phyloP scores from a whole-genome alignment of 1,140 invertebrate species.

The Trichonephila clavipes region DNA sequence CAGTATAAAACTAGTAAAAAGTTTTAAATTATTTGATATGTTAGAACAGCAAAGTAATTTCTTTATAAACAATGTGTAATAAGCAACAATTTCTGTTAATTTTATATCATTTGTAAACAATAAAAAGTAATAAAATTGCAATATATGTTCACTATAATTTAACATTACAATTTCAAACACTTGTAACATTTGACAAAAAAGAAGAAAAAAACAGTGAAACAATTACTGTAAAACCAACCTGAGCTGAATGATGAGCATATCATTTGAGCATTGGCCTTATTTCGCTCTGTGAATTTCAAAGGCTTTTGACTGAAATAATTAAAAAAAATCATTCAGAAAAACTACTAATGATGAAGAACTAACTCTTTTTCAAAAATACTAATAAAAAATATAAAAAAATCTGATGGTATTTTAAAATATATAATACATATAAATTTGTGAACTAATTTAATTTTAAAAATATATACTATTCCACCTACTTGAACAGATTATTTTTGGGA shows the following conservation, averaged over 20 bases:
- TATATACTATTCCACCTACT: constrained; percentile 79
- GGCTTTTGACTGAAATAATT: constrained; percentile 87
- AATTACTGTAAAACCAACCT: constrained; percentile 74
- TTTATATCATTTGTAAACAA: too few species aligned
- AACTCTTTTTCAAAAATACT: not conserved
- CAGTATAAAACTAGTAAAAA: too few species aligned
- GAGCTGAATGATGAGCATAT: constrained; percentile 96
- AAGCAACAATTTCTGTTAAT: too few species aligned
- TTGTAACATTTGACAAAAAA: too few species aligned
- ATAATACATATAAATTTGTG: not conserved
- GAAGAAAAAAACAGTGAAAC: too few species aligned
- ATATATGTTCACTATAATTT: too few species aligned
- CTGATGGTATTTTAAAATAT: not conserved
- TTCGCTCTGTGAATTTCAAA: constrained; percentile 94
- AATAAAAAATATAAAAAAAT: not conserved
- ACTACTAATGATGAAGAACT: not conserved
- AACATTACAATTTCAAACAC: too few species aligned
- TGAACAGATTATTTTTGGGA: constrained; percentile 81
- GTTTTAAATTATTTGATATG: too few species aligned
- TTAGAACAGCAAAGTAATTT: too few species aligned
- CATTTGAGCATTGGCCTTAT: constrained; percentile 97
- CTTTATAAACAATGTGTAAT: too few species aligned
- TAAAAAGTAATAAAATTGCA: too few species aligned
- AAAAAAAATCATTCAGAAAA: not conserved
- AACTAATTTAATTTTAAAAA: not conserved